phyloP scores from a whole-genome alignment of 2,797 vertebrate genomes.

The Sebastes cheni region DNA sequence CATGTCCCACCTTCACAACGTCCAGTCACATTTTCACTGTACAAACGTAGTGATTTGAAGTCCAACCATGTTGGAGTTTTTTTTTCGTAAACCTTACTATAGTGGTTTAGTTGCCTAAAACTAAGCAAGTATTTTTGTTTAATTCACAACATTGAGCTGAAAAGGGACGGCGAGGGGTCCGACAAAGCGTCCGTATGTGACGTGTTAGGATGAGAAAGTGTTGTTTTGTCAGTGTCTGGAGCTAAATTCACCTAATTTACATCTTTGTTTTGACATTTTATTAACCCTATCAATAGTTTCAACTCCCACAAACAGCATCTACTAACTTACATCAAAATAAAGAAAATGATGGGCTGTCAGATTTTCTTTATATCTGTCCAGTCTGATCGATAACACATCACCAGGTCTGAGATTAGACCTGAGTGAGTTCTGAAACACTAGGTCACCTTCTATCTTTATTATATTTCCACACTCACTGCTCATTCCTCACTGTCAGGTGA shows the following conservation, averaged over 20 bases:
- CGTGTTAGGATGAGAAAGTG: neutral
- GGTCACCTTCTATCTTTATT: neutral
- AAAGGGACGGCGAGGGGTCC: neutral
- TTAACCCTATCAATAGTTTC: neutral
- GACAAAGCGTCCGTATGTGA: neutral
- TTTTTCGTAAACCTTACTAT: neutral
- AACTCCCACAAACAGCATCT: neutral
- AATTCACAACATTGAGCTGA: neutral
- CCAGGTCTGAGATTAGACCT: neutral
- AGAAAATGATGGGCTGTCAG: neutral
- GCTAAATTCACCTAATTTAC: neutral
- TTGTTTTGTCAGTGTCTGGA: neutral
- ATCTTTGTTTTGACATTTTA: conserved; percentile 3
- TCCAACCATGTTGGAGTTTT: neutral
- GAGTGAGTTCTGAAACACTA: neutral
- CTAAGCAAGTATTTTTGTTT: neutral
- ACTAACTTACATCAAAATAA: neutral
- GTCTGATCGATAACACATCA: neutral
- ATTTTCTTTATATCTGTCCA: neutral
- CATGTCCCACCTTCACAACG: too few relatives aligned
- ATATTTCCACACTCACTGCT: conserved; percentile 8
- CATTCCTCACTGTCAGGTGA: conserved; percentile 84
- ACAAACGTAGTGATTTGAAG: too few relatives aligned
- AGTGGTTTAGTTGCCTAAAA: neutral
- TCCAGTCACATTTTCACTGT: too few relatives aligned